Conservation (phyloP, 2,888 invertebrate genomes). For the Drosophila melanosoma region DNA sequence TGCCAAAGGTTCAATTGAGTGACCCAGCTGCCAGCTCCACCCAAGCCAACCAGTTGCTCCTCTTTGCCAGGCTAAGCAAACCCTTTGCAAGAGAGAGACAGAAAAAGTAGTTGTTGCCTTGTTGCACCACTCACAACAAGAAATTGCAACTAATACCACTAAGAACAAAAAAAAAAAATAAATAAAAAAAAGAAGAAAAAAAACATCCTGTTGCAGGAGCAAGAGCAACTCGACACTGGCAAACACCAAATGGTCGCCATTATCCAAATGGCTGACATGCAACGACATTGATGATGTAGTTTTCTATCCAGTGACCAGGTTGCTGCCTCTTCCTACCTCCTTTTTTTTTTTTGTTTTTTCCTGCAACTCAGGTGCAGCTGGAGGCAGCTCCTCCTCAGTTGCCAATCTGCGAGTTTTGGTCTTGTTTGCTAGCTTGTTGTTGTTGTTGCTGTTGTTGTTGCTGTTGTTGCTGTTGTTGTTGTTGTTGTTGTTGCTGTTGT, state of each 20-base stretch:
- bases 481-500: slow-evolving; percentile 27
- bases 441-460: slow-evolving; percentile 30
- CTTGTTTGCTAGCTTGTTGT: slow-evolving; percentile 40
- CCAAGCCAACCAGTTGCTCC: slow-evolving; percentile 36
- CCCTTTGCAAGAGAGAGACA: no score
- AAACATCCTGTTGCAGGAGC: slow-evolving; percentile 60
- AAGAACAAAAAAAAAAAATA: neutral
- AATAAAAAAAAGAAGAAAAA: slow-evolving; percentile 15
- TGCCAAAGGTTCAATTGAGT: slow-evolving; percentile 34
- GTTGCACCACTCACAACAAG: slow-evolving; percentile 49
- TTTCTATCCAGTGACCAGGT: slow-evolving; percentile 36
- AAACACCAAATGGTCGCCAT: slow-evolving; percentile 62
- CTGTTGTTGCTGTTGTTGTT: slow-evolving; percentile 25
- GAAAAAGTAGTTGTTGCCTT: slow-evolving; percentile 45
- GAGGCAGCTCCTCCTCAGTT: slow-evolving; percentile 18
- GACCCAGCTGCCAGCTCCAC: slow-evolving; percentile 8
- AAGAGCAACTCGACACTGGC: slow-evolving; percentile 41
- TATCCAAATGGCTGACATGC: slow-evolving; percentile 80
- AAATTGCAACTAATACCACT: neutral
- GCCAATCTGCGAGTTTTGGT: slow-evolving; percentile 46
- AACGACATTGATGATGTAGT: slow-evolving; percentile 75
- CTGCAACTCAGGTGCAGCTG: neutral
- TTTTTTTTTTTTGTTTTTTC: no score
- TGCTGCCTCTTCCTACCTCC: slow-evolving; percentile 8
- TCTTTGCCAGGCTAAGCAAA: slow-evolving; percentile 41